A percentile compares a stretch with the other conserved stretches of the same genome.
Evolutionary conservation across 2,888 invertebrate species (phyloP).

Genomic region (Noctua comes): DNA sequence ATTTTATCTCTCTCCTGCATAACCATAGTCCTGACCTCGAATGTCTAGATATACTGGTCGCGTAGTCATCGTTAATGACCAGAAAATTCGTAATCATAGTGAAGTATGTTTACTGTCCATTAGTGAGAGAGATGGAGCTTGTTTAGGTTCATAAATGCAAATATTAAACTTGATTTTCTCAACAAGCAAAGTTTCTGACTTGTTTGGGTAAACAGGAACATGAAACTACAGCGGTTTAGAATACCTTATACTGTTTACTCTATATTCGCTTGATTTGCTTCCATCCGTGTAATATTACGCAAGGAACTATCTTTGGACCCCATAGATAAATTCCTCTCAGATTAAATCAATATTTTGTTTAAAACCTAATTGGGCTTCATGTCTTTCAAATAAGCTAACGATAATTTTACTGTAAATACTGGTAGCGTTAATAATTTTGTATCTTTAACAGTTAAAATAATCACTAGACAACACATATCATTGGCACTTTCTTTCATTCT

Average conservation of each 20-base stretch:
- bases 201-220: slow-evolving; percentile 18
- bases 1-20: slow-evolving; percentile 56
- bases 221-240: slow-evolving; percentile 27
- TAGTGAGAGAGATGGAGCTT: slow-evolving; percentile 71
- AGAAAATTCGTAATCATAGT: slow-evolving; percentile 73
- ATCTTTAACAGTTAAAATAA: slow-evolving; percentile 77
- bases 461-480: slow-evolving; percentile 89
- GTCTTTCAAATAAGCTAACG: slow-evolving; percentile 70
- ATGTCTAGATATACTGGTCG: slow-evolving; percentile 65
- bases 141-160: slow-evolving; percentile 64
- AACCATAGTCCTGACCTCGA: slow-evolving; percentile 49
- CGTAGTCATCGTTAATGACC: slow-evolving; percentile 70
- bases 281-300: neutral
- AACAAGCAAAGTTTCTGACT: slow-evolving; percentile 32
- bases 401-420: slow-evolving; percentile 78
- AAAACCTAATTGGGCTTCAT: slow-evolving; percentile 59
- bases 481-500: slow-evolving; percentile 88
- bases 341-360: slow-evolving; percentile 15
- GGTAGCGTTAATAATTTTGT: slow-evolving; percentile 85
- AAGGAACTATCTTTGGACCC: slow-evolving; percentile 9
- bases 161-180: slow-evolving; percentile 53
- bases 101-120: slow-evolving; percentile 77
- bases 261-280: neutral
- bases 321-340: neutral
- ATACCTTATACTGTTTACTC: slow-evolving; percentile 24